A percentile compares a stretch with the other conserved stretches of the same genome.
Evolutionary conservation across 2,113 vertebrate genomes (phyloP).

Genomic region (Chaetorhynchus papuensis): DNA sequence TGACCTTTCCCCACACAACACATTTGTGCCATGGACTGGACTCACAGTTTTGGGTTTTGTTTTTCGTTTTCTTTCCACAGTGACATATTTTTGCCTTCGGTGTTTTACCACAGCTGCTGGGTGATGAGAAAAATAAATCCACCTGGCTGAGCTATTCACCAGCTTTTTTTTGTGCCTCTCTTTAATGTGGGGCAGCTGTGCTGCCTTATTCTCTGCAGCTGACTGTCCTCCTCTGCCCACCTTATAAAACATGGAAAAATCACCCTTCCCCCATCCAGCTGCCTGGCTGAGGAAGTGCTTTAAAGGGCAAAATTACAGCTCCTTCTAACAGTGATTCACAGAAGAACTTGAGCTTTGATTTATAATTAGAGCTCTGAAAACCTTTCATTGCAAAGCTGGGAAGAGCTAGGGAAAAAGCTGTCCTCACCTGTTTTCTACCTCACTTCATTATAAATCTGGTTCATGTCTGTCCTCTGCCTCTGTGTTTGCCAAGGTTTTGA

Average conservation of each 20-base stretch:
- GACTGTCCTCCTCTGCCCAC: background rate
- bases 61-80: background rate
- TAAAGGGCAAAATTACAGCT: slow-evolving; percentile 15
- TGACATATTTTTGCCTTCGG: background rate
- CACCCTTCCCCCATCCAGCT: background rate
- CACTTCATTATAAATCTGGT: background rate
- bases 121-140: background rate
- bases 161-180: background rate
- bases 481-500: background rate
- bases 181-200: background rate
- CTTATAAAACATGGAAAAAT: background rate
- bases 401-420: background rate
- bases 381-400: slow-evolving; percentile 6
- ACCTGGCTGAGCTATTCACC: background rate
- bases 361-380: slow-evolving; percentile 41
- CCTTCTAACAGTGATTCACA: slow-evolving; percentile 23
- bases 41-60: background rate
- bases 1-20: background rate
- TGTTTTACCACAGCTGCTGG: background rate
- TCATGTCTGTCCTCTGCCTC: background rate
- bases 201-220: background rate
- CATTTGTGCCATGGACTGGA: background rate
- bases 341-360: slow-evolving; percentile 44
- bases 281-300: background rate
- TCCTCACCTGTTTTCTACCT: slow-evolving; percentile 16